Evolutionary conservation across 2,797 vertebrate species (phyloP).

Genomic region (Eremophila alpestris): DNA sequence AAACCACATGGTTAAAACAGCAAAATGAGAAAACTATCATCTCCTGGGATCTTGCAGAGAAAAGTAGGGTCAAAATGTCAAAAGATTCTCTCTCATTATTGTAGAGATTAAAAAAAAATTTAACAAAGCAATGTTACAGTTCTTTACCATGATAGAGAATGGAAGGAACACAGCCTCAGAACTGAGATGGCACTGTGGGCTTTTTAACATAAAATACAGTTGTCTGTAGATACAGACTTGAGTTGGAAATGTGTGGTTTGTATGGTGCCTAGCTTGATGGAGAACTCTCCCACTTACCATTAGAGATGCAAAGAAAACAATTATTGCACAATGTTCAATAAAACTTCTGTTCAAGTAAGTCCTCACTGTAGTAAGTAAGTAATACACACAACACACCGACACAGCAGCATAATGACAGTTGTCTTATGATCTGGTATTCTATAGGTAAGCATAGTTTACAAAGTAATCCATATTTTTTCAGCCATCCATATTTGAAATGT

Average conservation of each 20-base stretch:
- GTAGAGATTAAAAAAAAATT: neutral
- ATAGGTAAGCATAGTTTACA: neutral
- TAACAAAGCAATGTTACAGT: neutral
- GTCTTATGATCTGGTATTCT: neutral
- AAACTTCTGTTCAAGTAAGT: neutral
- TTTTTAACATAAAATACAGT: neutral
- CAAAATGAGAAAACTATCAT: neutral
- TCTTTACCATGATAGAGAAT: neutral
- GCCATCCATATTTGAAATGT: neutral
- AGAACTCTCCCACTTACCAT: neutral
- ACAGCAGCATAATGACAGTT: neutral
- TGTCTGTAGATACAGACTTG: neutral
- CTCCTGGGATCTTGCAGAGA: neutral
- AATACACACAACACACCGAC: neutral
- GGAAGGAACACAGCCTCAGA: neutral
- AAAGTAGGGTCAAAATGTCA: neutral
- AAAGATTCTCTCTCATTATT: neutral
- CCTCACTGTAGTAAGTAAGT: neutral
- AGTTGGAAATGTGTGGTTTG: neutral
- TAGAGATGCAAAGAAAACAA: neutral
- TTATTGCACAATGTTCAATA: neutral
- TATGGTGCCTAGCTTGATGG: neutral
- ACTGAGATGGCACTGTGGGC: neutral
- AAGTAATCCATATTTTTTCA: neutral
- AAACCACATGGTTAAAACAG: neutral